phyloP scores from a whole-genome alignment of 2,113 vertebrate species.

The Climacteris rufus region DNA sequence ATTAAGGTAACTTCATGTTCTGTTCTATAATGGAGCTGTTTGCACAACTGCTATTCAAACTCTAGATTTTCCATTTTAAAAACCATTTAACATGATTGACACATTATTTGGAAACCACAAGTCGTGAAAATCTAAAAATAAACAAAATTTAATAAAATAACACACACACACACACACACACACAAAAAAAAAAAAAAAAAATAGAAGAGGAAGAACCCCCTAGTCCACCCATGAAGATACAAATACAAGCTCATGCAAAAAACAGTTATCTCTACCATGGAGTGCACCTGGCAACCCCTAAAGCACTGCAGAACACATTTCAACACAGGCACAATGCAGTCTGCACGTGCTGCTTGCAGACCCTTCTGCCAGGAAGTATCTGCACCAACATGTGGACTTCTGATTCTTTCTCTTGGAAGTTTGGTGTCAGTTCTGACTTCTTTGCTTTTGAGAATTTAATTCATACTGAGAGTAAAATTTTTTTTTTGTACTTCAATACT shows the following conservation, averaged over 20 bases:
- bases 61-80: background rate
- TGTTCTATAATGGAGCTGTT: background rate
- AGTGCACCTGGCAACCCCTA: background rate
- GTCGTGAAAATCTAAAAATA: background rate
- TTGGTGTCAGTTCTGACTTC: background rate
- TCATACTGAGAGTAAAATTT: background rate
- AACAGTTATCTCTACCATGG: fast-evolving
- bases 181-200: background rate
- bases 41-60: background rate
- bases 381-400: background rate
- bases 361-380: background rate
- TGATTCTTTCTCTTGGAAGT: background rate
- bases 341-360: fast-evolving
- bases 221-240: background rate
- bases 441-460: background rate
- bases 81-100: background rate
- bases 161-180: fast-evolving
- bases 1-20: background rate
- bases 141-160: background rate
- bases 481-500: conserved; percentile 3
- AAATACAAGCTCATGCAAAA: background rate
- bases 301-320: background rate
- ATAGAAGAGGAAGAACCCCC: fast-evolving
- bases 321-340: background rate
- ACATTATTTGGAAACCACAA: background rate